A percentile compares a stretch with the other conserved stretches of the same genome.
These are phyloP conservation scores for Halcyon leucocephala DNA, from an alignment of 2,797 vertebrate genomes.

Conservation along the genomic window DNA sequence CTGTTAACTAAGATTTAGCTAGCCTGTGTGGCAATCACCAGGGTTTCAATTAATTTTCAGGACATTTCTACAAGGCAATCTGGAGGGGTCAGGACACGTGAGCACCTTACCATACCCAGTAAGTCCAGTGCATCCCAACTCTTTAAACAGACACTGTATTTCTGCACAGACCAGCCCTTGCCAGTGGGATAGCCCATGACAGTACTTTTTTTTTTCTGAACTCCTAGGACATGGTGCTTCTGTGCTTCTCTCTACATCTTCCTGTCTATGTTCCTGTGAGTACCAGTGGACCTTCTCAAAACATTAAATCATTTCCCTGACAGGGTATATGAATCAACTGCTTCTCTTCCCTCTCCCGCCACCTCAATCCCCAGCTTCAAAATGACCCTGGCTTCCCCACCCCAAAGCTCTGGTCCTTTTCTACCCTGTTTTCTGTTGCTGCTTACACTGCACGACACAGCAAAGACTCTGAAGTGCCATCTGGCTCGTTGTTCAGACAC, in stretches of 20 bases:
- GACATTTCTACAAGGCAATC: not conserved
- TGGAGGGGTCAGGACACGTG: too few species aligned
- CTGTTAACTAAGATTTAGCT: not conserved
- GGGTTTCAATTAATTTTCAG: not conserved
- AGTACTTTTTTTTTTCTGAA: not conserved
- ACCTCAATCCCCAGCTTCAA: not conserved
- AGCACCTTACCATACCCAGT: not conserved
- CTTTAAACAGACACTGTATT: not conserved
- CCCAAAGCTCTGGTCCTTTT: not conserved
- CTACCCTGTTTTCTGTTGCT: not conserved
- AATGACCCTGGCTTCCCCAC: not conserved
- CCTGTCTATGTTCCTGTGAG: not conserved
- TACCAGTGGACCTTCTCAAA: not conserved
- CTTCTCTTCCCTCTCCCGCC: not conserved
- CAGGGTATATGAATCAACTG: not conserved
- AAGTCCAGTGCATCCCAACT: not conserved
- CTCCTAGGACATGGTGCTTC: not conserved
- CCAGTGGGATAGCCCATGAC: not conserved
- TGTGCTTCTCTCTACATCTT: not conserved
- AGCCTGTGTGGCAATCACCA: not conserved
- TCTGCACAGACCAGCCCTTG: not conserved
- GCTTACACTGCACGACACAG: not conserved
- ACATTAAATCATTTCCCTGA: not conserved
- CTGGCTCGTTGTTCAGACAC: not conserved
- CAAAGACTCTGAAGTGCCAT: not conserved